Evolutionary conservation across 2,113 vertebrate species (phyloP).

Genomic region (Andinoacara biseriatus): DNA sequence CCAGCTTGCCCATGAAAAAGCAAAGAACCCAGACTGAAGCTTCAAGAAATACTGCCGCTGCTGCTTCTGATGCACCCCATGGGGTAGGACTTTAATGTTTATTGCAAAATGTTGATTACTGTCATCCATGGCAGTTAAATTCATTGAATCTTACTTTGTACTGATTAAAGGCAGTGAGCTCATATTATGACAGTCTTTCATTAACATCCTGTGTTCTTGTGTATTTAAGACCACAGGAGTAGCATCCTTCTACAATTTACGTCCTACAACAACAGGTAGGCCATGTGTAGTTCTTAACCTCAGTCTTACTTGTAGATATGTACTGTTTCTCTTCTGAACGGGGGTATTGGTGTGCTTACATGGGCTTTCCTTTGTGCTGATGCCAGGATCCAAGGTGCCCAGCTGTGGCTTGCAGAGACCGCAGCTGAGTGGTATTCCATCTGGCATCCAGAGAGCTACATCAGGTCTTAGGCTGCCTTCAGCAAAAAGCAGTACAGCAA

Average conservation of each 20-base stretch:
- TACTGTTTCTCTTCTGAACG: background rate
- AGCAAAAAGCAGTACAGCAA: background rate
- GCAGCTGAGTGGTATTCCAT: background rate
- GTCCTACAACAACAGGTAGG: constrained; percentile 53
- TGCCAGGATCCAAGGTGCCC: constrained; percentile 42
- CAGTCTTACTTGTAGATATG: background rate
- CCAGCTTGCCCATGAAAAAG: constrained; percentile 27
- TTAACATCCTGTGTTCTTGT: constrained; percentile 10
- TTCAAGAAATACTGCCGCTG: constrained; percentile 16
- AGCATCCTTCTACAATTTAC: constrained; percentile 32
- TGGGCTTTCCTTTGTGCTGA: background rate
- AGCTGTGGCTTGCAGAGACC: constrained; percentile 29
- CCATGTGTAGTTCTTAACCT: background rate
- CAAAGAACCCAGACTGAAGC: constrained; percentile 28
- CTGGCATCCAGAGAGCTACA: constrained; percentile 31
- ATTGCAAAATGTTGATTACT: background rate
- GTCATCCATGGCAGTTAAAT: background rate
- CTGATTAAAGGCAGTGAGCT: background rate
- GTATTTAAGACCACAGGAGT: constrained; percentile 39
- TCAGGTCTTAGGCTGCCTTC: constrained; percentile 11
- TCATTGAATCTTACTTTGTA: background rate
- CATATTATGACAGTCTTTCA: background rate
- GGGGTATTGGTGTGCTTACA: rapidly evolving
- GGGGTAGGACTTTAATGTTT: constrained; percentile 16
- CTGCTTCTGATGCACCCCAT: background rate